phyloP scores from a whole-genome alignment of 2,888 invertebrate species.

The Acanthosepion pharaonis region DNA sequence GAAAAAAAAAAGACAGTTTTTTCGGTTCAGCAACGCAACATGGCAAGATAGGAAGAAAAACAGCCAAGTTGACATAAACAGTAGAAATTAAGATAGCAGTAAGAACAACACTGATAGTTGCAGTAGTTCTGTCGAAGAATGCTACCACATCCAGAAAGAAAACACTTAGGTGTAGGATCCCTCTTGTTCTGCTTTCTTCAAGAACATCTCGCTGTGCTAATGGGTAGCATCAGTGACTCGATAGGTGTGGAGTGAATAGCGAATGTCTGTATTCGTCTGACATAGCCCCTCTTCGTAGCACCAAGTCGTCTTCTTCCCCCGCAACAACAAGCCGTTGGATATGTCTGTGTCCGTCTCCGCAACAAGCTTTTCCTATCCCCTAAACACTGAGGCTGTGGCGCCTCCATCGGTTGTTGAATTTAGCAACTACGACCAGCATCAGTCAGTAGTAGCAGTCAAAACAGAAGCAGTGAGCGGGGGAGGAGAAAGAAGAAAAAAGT shows the following conservation, averaged over 20 bases:
- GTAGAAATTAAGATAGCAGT: not conserved
- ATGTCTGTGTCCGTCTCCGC: constrained; percentile 43
- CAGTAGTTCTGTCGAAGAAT: not conserved
- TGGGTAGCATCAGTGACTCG: constrained; percentile 38
- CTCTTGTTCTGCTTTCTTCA: not conserved
- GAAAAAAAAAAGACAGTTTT: not conserved
- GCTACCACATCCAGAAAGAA: not conserved
- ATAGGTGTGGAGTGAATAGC: not conserved
- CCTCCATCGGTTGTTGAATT: constrained; percentile 39
- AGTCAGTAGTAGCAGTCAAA: constrained; percentile 42
- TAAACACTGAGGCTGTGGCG: constrained; percentile 37
- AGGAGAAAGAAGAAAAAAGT: not conserved
- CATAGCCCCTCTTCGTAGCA: not conserved
- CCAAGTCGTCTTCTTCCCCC: not conserved
- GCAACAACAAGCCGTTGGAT: constrained; percentile 41
- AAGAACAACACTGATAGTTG: not conserved
- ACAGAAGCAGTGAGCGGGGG: not conserved
- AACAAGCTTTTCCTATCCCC: constrained; percentile 45
- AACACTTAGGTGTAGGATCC: not conserved
- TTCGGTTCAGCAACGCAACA: not conserved
- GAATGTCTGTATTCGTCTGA: not conserved
- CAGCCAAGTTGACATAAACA: not conserved
- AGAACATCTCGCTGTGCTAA: constrained; percentile 42
- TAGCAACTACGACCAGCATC: constrained; percentile 35
- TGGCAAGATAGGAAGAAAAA: not conserved